Base-by-base conservation (phyloP, 2,797 vertebrate species). In the Muscicapa striata region DNA sequence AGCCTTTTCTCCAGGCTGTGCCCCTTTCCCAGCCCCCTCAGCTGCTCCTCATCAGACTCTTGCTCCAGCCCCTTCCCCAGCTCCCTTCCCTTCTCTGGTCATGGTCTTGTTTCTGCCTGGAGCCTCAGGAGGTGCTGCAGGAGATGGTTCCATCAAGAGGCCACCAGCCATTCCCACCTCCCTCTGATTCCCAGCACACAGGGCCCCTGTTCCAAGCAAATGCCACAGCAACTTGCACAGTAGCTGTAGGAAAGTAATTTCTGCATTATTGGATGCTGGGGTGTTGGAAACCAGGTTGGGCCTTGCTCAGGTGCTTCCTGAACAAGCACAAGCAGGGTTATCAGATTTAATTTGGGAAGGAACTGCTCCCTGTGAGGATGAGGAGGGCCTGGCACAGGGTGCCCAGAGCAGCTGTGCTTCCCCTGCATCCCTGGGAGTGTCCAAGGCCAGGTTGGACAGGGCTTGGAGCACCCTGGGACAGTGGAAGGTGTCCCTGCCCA, bases 261-360 rank as follows among this genome's bases (percentile, higher is more conserved):
- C 38, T 45, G 5, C 29, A 1, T 36, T 63, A 43, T n/a, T 85
- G 66, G n/a, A 18, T 38, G 27, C 6, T 76, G 0, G 0, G 3
- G 27, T 16, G 23, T 36, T 27, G 8, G 41, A 45, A 87, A 54
- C 4, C 18, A 27, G 22, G 8, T 4, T 51, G 45, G 74, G 48
- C 26, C 22, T 70, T n/a, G 49, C 46, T 73, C 51, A 23, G 32
- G 15, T 36, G 13, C 27, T 67, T 70, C 45, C 30, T 27, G 54
- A 70, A 23, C 19, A 51, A 62, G n/a, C 11, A 54, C 15, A 34
- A 3, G 8, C 13, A 54, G 30, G 12, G 18, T 12, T 6, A 13
- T 66, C 36, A 46, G 21, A 32, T 48, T 7, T 4, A 41, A 41
- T 54, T 5, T 32, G 54, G 21, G 58, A 5, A 41, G 5, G 0